Percentiles rank a stretch among this genome's conserved stretches.
phyloP scores from a whole-genome alignment of 2,113 vertebrate species.

The Sinocyclocheilus maitianheensis region DNA sequence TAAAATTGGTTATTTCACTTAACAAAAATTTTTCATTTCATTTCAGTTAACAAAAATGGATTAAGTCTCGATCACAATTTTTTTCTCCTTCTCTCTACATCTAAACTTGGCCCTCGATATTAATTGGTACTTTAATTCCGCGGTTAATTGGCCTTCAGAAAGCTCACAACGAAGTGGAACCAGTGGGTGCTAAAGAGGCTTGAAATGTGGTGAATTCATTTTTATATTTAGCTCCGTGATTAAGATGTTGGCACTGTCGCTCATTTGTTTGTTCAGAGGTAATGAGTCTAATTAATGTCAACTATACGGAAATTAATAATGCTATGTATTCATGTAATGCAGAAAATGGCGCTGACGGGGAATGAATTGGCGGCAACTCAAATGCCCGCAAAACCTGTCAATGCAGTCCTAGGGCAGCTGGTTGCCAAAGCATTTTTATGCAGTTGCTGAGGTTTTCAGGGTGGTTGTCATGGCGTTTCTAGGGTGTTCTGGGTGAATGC shows the following conservation, averaged over 20 bases:
- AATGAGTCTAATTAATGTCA: constrained; percentile 37
- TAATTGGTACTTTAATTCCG: constrained; percentile 17
- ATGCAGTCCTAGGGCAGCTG: not conserved
- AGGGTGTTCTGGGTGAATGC: not conserved
- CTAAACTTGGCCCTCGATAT: not conserved
- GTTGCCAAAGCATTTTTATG: not conserved
- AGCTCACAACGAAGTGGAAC: not conserved
- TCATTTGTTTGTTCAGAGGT: constrained; percentile 23
- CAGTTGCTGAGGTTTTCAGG: not conserved
- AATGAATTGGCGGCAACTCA: not conserved
- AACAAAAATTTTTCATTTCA: too few species aligned
- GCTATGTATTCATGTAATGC: not conserved
- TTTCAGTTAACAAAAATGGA: not conserved
- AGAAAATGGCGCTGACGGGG: not conserved
- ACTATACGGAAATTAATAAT: constrained; percentile 10
- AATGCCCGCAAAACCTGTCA: not conserved
- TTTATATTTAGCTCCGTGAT: not conserved
- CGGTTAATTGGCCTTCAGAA: constrained; percentile 29
- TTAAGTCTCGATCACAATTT: not conserved
- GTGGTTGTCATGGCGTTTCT: not conserved
- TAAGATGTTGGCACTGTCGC: constrained; percentile 27
- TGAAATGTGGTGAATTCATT: constrained; percentile 7
- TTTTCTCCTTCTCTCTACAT: not conserved
- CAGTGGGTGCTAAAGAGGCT: constrained; percentile 23
- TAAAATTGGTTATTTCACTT: not conserved